These are phyloP conservation scores for Cirrhinus mrigala DNA, from an alignment of 2,797 vertebrate species.

Conservation along the genomic window DNA sequence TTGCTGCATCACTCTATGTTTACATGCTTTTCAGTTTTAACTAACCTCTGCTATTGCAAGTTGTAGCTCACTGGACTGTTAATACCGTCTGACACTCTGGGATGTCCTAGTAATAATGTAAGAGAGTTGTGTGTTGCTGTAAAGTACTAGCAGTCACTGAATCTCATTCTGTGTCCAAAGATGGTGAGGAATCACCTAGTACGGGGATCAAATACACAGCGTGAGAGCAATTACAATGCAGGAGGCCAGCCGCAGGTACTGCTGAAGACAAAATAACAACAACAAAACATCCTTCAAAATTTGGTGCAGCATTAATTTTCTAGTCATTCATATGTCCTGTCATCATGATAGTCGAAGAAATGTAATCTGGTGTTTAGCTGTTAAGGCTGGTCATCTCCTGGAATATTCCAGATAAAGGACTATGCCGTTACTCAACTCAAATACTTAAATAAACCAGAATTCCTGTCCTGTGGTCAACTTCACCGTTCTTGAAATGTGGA, in stretches of 20 bases:
- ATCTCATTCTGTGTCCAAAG: slow-evolving; percentile 58
- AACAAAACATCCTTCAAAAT: background rate
- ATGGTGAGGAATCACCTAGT: slow-evolving; percentile 56
- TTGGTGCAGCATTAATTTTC: background rate
- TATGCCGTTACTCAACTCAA: background rate
- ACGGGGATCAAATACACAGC: slow-evolving; percentile 53
- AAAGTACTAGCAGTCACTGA: slow-evolving; percentile 11
- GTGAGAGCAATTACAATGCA: slow-evolving; percentile 52
- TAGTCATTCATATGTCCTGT: background rate
- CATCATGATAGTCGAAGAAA: background rate
- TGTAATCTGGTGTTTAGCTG: background rate
- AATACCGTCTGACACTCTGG: background rate
- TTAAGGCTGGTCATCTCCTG: slow-evolving; percentile 30
- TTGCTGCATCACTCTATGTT: background rate
- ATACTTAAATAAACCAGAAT: background rate
- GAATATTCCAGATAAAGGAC: slow-evolving; percentile 26
- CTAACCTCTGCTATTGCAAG: slow-evolving; percentile 5
- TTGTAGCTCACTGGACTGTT: slow-evolving; percentile 12
- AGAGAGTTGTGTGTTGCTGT: slow-evolving; percentile 24
- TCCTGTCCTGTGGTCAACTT: slow-evolving; percentile 47
- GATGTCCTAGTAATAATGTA: slow-evolving; percentile 22
- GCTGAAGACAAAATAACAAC: background rate
- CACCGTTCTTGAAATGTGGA: slow-evolving; percentile 42
- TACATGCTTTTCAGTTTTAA: background rate
- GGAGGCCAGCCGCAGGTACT: slow-evolving; percentile 57